Conservation (phyloP, 2,797 vertebrate genomes). For the Chelon auratus region DNA sequence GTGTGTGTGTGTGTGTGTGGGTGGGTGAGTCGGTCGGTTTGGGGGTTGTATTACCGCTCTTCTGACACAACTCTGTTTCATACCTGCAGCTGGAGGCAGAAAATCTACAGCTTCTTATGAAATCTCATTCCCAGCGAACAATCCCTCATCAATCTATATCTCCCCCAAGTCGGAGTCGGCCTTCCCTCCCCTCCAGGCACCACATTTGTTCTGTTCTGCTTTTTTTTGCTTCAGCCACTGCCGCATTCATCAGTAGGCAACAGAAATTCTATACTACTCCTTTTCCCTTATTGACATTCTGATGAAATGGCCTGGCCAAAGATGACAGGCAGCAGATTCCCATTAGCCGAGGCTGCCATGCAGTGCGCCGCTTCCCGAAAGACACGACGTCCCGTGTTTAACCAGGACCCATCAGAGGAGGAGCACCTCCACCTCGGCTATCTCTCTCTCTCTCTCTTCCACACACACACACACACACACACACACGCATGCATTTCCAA, state of each 20-base stretch:
- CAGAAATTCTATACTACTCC: constrained; percentile 64
- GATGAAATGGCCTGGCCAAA: constrained; percentile 68
- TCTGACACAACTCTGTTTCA: constrained; percentile 62
- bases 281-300: constrained; percentile 68
- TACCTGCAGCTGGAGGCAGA: constrained; percentile 69
- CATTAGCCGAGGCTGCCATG: constrained; percentile 69
- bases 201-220: constrained; percentile 60
- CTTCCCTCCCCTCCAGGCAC: constrained; percentile 34
- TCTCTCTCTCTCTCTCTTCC: constrained; percentile 6
- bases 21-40: neutral
- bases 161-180: constrained; percentile 39
- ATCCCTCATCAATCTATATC: constrained; percentile 75
- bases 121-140: constrained; percentile 70
- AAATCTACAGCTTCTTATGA: constrained; percentile 68
- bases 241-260: constrained; percentile 70
- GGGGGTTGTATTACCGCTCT: constrained; percentile 37
- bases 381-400: constrained; percentile 63
- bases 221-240: constrained; percentile 33
- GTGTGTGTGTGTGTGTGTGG: constrained; percentile 13
- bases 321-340: constrained; percentile 77
- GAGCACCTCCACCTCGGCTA: constrained; percentile 49
- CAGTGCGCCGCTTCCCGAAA: constrained; percentile 36
- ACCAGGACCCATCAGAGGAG: constrained; percentile 51
- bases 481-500: constrained; percentile 12
- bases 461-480: neutral